Evolutionary conservation across 1,140 invertebrate species (phyloP).

Genomic region (Drosophila lini): DNA sequence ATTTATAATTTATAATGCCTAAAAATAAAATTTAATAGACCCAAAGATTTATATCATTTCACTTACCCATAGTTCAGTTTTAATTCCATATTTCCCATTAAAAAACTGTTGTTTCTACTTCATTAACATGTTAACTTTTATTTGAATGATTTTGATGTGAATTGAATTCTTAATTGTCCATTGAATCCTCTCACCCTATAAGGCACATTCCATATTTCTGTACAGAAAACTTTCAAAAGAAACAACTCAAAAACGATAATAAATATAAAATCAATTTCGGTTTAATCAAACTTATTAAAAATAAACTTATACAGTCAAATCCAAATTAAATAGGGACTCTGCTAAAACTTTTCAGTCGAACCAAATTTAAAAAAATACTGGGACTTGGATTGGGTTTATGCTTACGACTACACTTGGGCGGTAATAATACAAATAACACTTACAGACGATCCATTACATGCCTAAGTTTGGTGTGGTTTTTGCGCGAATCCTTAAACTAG

Average conservation of each 20-base stretch:
- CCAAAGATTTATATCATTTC: too few species aligned
- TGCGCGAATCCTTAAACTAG: conserved; percentile 34
- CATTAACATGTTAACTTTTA: conserved; percentile 25
- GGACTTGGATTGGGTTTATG: conserved; percentile 38
- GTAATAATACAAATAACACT: conserved; percentile 59
- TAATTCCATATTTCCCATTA: too few species aligned
- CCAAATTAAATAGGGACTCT: conserved; percentile 23
- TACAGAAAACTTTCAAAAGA: conserved; percentile 15
- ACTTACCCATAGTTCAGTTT: too few species aligned
- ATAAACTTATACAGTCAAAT: conserved; percentile 28
- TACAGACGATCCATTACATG: conserved; percentile 48
- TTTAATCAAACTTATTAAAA: conserved; percentile 55
- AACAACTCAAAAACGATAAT: conserved; percentile 7
- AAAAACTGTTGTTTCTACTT: background rate
- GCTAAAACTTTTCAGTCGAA: conserved; percentile 9
- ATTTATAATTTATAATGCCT: too few species aligned
- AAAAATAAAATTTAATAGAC: too few species aligned
- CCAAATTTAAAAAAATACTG: conserved; percentile 43
- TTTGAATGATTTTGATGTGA: conserved; percentile 24
- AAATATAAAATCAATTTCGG: conserved; percentile 26
- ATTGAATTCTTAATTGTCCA: conserved; percentile 47
- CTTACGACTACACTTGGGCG: conserved; percentile 43
- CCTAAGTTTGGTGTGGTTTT: conserved; percentile 42
- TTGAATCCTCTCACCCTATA: conserved; percentile 31
- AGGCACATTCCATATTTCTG: conserved; percentile 37